Conservation (phyloP, 1,140 invertebrate genomes). For the Trypoxylus dichotomus region DNA sequence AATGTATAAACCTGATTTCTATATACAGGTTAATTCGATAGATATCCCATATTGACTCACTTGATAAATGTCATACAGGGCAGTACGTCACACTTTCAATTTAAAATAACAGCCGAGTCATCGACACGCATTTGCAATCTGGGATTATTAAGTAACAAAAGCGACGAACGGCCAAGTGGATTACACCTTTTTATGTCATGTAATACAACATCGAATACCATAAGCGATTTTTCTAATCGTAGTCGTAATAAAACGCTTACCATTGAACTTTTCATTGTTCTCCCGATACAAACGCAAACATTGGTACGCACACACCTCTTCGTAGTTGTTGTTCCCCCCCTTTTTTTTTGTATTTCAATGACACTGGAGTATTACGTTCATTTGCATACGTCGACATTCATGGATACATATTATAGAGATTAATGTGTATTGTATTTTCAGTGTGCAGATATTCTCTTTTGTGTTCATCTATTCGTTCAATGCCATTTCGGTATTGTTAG, state of each 20-base stretch:
- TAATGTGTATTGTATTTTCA: background rate
- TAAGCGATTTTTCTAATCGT: background rate
- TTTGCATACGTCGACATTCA: background rate
- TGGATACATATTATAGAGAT: background rate
- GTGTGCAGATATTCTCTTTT: background rate
- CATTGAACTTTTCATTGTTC: background rate
- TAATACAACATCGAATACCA: background rate
- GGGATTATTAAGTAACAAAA: background rate
- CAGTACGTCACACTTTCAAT: background rate
- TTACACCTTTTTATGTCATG: slow-evolving; percentile 7
- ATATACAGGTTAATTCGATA: background rate
- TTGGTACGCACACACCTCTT: background rate
- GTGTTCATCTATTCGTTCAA: background rate
- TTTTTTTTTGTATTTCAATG: background rate
- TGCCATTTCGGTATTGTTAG: background rate
- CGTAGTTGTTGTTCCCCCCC: background rate
- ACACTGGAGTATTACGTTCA: background rate
- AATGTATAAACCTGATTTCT: background rate
- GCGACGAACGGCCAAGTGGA: background rate
- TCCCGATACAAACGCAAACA: background rate
- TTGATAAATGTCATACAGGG: background rate
- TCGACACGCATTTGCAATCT: background rate
- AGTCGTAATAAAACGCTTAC: background rate
- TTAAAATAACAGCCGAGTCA: background rate
- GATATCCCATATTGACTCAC: background rate